phyloP scores from a whole-genome alignment of 2,888 invertebrate genomes.

The Drosophila peninsularis region DNA sequence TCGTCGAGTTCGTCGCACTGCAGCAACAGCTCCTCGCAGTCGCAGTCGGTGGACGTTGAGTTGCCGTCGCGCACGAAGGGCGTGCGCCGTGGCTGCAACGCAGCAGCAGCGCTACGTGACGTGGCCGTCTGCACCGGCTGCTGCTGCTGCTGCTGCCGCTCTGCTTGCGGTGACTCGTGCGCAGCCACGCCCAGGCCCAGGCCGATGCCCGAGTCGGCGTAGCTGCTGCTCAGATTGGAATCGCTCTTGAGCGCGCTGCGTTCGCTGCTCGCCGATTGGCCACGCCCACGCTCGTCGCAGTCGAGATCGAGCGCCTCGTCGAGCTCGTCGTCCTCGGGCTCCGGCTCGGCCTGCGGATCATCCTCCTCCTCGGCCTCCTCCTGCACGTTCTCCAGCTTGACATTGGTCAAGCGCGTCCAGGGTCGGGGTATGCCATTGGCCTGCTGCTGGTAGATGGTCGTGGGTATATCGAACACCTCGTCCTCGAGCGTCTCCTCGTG shows the following conservation, averaged over 20 bases:
- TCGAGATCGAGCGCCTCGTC: constrained; percentile 64
- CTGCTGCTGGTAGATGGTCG: constrained; percentile 71
- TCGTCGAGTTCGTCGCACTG: constrained; percentile 82
- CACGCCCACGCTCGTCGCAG: constrained; percentile 45
- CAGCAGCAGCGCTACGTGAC: constrained; percentile 49
- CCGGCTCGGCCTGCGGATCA: constrained; percentile 39
- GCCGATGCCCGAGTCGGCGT: constrained; percentile 82
- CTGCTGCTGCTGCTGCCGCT: constrained; percentile 22
- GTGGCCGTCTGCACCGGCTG: constrained; percentile 31
- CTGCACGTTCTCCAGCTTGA: constrained; percentile 80
- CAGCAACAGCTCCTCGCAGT: constrained; percentile 83
- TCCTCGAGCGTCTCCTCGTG: constrained; percentile 71
- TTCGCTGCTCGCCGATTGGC: constrained; percentile 69
- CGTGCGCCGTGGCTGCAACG: constrained; percentile 41
- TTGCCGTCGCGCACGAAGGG: constrained; percentile 81
- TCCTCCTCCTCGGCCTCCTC: constrained; percentile 72
- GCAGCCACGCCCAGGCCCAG: constrained; percentile 11
- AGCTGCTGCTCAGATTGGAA: constrained; percentile 82
- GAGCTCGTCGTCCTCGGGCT: constrained; percentile 56
- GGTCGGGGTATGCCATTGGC: constrained; percentile 44
- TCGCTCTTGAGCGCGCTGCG: constrained; percentile 77
- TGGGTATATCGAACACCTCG: constrained; percentile 71
- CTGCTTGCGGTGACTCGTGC: not conserved
- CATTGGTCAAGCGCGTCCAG: constrained; percentile 73
- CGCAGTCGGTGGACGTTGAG: constrained; percentile 76